Conservation (phyloP, 2,113 vertebrate species). For the Argyrosomus japonicus region DNA sequence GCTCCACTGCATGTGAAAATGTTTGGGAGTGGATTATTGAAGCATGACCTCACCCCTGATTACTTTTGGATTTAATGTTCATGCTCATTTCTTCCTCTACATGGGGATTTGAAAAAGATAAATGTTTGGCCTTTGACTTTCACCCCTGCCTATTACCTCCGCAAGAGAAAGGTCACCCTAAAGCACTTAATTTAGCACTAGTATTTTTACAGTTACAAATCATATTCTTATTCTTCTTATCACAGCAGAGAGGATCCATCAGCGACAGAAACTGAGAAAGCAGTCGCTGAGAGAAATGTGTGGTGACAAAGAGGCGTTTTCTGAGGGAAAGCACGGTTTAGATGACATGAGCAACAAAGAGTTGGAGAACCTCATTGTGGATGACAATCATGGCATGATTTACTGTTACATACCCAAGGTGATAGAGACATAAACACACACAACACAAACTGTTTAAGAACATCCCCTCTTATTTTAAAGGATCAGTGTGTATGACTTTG, state of each 20-base stretch:
- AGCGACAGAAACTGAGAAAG: slow-evolving; percentile 15
- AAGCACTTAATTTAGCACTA: neutral
- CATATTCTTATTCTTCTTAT: neutral
- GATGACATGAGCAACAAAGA: neutral
- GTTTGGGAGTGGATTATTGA: neutral
- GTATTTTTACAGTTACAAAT: neutral
- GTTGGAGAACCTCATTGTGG: slow-evolving; percentile 32
- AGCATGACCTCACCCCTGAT: neutral
- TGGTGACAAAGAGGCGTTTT: neutral
- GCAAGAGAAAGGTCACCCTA: neutral
- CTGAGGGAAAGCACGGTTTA: neutral
- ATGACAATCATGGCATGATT: slow-evolving; percentile 46
- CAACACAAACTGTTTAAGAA: neutral
- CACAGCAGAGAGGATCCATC: neutral
- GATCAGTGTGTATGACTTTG: too few species aligned
- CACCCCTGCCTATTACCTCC: neutral
- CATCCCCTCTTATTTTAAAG: too few species aligned
- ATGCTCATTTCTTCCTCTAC: too few species aligned
- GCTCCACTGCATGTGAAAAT: neutral
- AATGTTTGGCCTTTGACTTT: neutral
- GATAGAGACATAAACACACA: neutral
- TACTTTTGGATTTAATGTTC: neutral
- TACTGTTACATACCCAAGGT: slow-evolving; percentile 68
- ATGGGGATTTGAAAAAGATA: neutral
- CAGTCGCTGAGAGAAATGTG: slow-evolving; percentile 20